Percentiles rank a stretch among this genome's conserved stretches.
phyloP scores from a whole-genome alignment of 2,888 invertebrate species.

The Xestia ashworthii region DNA sequence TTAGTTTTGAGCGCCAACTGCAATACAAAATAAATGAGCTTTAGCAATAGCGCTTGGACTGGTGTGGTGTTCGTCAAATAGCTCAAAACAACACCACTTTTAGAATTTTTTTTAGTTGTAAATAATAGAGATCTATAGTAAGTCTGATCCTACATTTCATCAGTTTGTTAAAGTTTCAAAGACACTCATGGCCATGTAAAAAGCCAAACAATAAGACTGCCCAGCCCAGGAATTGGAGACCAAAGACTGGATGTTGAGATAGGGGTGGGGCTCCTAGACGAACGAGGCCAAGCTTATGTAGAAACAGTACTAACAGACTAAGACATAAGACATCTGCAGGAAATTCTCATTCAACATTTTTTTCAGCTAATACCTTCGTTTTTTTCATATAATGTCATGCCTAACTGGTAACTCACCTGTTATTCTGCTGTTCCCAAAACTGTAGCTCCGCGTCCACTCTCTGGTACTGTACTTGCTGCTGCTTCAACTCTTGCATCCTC shows the following conservation, averaged over 20 bases:
- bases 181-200: no score
- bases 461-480: conserved; percentile 66
- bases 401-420: conserved; percentile 67
- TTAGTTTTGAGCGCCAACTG: conserved; percentile 78
- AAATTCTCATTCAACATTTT: not conserved
- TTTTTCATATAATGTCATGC: not conserved
- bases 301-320: not conserved
- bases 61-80: not conserved
- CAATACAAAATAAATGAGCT: conserved; percentile 13
- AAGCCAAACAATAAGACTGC: not conserved
- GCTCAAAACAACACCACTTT: not conserved
- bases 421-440: conserved; percentile 78
- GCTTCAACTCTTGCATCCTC: conserved; percentile 64
- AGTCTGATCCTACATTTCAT: no score
- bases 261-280: no score
- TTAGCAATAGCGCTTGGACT: not conserved
- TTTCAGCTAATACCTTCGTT: not conserved
- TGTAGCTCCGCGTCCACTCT: conserved; percentile 68
- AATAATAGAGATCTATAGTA: no score
- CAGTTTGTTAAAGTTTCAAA: no score
- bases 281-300: not conserved
- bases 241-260: no score
- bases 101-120: not conserved
- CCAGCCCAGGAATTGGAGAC: not conserved
- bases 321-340: not conserved